Evolutionary conservation across 2,888 invertebrate genomes (phyloP), one percentile per base, ranked within the genome.

Genomic region (Hydrotaea diabolus): DNA sequence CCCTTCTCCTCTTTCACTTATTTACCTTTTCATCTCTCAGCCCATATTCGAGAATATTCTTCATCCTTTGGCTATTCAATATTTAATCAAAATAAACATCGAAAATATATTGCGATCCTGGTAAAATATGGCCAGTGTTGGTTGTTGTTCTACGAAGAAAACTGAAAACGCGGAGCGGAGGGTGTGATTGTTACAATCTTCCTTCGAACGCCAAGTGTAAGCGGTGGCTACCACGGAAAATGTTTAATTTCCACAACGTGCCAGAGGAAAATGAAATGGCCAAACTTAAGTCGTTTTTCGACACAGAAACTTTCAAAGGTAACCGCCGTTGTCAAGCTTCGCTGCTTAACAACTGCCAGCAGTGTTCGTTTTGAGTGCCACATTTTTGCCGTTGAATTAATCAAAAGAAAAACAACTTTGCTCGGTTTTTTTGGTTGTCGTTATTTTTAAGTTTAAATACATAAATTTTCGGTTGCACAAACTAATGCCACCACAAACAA

Each of bases 401-500:
- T 69, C 69, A 46, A 69, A 69, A 69, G 46, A 69, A 69, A 31
- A 43, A 69, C 13, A 69, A 69, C 23, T 69, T 69, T 62, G 9
- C 15, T 62, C 26, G n/a, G n/a, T n/a, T n/a, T n/a, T n/a, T n/a
- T n/a, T n/a, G n/a, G n/a, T n/a, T n/a, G n/a, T n/a, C n/a, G n/a
- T n/a, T 62, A n/a, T 49, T 26, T 43, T 19, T n/a, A 66, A 66
- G 19, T 66, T 69, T 46, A 69, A 69, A 69, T 69, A 69, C 46
- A 69, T 43, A 69, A 69, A 46, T 69, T 69, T 69, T 69, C 46
- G 46, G 69, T 69, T 69, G 69, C 46, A 43, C 43, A 36, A 59
- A 59, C 36, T 36, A 31, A 64, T 11, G 46, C 69, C 66, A 59
- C n/a, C n/a, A n/a, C n/a, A n/a, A n/a, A n/a, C 59, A 69, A 69